Evolutionary conservation across 2,888 invertebrate genomes (phyloP).

Genomic region (Coenonympha glycerion): DNA sequence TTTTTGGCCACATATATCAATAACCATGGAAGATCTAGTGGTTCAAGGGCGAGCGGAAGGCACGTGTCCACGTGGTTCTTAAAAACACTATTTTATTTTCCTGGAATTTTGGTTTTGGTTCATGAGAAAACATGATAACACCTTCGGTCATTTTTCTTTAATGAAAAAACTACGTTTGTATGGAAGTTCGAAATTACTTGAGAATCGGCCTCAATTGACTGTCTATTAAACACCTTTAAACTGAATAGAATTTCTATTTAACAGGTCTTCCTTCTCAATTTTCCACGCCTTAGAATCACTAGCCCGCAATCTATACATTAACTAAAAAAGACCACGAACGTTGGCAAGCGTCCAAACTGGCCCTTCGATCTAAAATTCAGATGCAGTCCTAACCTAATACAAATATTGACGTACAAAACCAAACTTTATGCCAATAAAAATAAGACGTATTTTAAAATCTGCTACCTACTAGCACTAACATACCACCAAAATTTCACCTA

Average conservation of each 20-base stretch:
- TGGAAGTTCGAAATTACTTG: too few species aligned
- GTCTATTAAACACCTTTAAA: neutral
- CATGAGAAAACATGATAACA: too few species aligned
- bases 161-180: too few species aligned
- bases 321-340: slow-evolving; percentile 52
- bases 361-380: slow-evolving; percentile 46
- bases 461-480: neutral
- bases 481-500: neutral
- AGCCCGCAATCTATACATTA: slow-evolving; percentile 48
- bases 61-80: too few species aligned
- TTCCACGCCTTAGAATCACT: slow-evolving; percentile 16
- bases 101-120: too few species aligned
- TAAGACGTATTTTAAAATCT: slow-evolving; percentile 3
- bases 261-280: slow-evolving; percentile 11
- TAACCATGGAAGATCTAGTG: too few species aligned
- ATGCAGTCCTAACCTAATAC: slow-evolving; percentile 30
- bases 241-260: slow-evolving; percentile 7
- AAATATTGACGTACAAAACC: slow-evolving; percentile 6
- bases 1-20: too few species aligned
- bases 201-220: too few species aligned
- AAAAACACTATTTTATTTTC: too few species aligned
- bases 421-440: neutral
- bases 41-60: too few species aligned
- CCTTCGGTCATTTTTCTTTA: too few species aligned
- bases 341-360: slow-evolving; percentile 43